Base-by-base conservation (phyloP, 2,888 invertebrate species). In the Calephelis perditalis region DNA sequence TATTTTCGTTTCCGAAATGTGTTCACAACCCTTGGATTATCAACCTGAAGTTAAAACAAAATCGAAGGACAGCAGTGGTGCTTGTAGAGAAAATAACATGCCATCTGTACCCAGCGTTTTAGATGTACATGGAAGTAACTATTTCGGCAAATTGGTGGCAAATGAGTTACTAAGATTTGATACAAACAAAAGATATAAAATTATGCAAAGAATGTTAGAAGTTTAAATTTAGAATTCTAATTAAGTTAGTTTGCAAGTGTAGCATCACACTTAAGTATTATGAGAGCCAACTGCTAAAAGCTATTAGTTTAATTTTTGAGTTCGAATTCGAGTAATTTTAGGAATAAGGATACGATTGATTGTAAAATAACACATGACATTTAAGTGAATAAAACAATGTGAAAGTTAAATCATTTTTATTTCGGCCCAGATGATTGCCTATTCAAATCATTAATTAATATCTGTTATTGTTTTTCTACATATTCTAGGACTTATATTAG, bases 121-220 rank as follows among this genome's bases (percentile, higher is more conserved):
- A 49, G 49, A 49, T 49, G 49, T 49, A 12, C 49, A 49, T 49
- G 49, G 49, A n/a, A 49, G 26, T 49, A 49, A 49, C 49, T 49
- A 49, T 49, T 49, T 45, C 45, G 45, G 45, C 45, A 45, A 45
- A 45, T 45, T 45, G 45, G 45, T 45, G 45, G 45, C 45, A 45
- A 45, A 45, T 45, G 45, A 45, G 45, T 45, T 45, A 45, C 45
- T 45, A 45, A 45, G 45, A 45, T 45, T 45, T 45, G 45, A 45
- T 45, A 45, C 45, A 45, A 45, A 45, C 45, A 45, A 45, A 45
- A 45, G 45, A 45, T 45, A 45, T 45, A 45, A 45, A 45, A 45
- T 45, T 45, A 45, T 45, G 45, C 45, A 45, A 45, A 45, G 45
- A 45, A 45, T 45, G 3, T 45, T 45, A 45, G 45, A 45, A 45